Evolutionary conservation across 2,888 invertebrate genomes (phyloP).

Genomic region (Dicyrtomina minuta): DNA sequence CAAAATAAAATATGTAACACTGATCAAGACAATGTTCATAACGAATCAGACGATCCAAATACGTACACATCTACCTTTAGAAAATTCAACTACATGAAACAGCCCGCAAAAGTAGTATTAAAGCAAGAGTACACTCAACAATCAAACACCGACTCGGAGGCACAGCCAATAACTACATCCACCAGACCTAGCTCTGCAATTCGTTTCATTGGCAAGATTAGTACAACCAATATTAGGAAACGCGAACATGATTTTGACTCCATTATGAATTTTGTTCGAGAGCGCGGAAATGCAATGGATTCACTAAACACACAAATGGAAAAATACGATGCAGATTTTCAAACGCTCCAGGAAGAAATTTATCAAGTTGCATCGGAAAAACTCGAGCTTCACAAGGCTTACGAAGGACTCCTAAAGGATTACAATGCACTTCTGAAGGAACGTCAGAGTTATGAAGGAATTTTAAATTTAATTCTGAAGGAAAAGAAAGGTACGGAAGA

Average conservation of each 20-base stretch:
- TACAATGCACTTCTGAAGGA: constrained; percentile 37
- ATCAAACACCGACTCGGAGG: not conserved
- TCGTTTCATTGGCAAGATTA: not conserved
- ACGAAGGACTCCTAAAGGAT: constrained; percentile 37
- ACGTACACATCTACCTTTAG: no score
- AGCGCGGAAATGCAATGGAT: constrained; percentile 31
- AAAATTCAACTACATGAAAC: no score
- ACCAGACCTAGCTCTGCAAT: not conserved
- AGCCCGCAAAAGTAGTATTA: no score
- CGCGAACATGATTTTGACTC: constrained; percentile 41
- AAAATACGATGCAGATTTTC: constrained; percentile 34
- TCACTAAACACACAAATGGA: constrained; percentile 35
- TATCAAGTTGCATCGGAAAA: constrained; percentile 32
- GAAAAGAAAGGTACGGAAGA: constrained; percentile 40
- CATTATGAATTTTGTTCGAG: constrained; percentile 38
- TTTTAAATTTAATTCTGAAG: constrained; percentile 44
- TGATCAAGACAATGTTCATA: not conserved
- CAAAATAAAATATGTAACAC: no score
- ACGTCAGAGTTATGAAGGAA: constrained; percentile 40
- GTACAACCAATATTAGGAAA: constrained; percentile 32
- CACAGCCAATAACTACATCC: not conserved
- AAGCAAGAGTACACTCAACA: not conserved
- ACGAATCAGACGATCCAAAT: not conserved
- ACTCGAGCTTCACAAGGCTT: constrained; percentile 32
- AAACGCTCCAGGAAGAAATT: constrained; percentile 33